Evolutionary conservation across 2,888 invertebrate genomes (phyloP).

Genomic region (Rhorus exstirpatorius): DNA sequence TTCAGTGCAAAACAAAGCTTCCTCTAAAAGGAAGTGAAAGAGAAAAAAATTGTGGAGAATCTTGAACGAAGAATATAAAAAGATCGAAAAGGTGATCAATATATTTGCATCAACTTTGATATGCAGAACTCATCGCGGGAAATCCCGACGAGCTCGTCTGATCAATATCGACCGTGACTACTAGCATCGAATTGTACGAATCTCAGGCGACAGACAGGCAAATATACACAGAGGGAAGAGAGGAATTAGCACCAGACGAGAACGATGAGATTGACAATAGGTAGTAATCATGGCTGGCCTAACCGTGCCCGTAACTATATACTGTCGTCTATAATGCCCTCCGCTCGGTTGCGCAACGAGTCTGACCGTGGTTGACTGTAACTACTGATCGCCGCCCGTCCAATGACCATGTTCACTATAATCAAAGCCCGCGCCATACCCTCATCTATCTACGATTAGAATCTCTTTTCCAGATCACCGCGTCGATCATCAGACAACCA

Average conservation of each 20-base stretch:
- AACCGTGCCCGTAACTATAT: slow-evolving; percentile 21
- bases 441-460: slow-evolving; percentile 4
- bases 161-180: slow-evolving; percentile 36
- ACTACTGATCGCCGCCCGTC: slow-evolving; percentile 53
- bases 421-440: slow-evolving; percentile 15
- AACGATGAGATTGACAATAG: slow-evolving; percentile 47
- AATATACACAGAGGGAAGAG: slow-evolving; percentile 7
- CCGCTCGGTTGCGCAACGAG: slow-evolving; percentile 26
- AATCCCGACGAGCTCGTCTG: slow-evolving; percentile 9
- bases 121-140: too few species aligned
- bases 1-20: too few species aligned
- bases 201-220: neutral
- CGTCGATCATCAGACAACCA: neutral
- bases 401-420: slow-evolving; percentile 23
- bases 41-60: too few species aligned
- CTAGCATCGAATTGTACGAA: slow-evolving; percentile 36
- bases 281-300: slow-evolving; percentile 41
- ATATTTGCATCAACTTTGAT: too few species aligned
- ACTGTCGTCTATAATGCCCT: neutral
- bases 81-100: too few species aligned
- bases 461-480: neutral
- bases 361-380: slow-evolving; percentile 45
- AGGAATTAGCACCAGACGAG: slow-evolving; percentile 8
- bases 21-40: too few species aligned
- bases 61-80: too few species aligned